Evolutionary conservation across 2,888 invertebrate genomes (phyloP), one percentile per base, ranked within the genome.

Genomic region (Sipunculus nudus): DNA sequence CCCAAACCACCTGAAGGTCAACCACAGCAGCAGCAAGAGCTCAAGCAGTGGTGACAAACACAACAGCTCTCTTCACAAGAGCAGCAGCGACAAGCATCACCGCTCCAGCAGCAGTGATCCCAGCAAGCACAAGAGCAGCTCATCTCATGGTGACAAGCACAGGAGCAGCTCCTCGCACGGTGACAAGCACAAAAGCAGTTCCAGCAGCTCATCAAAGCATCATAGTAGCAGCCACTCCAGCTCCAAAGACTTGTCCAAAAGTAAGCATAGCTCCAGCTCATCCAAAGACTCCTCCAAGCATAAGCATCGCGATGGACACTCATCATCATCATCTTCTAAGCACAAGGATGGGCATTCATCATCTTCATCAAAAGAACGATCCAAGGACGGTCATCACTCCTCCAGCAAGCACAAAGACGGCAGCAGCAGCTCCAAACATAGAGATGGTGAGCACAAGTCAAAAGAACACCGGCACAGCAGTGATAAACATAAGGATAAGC

Each of bases 351-450:
- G 43, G 26, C 55, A 50, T 6, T 53, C 59, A 38, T 59, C 47
- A 19, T 59, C 65, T 3, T 61, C 66, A 2, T 67, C 67, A 10
- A 52, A 52, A 40, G 54, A 55, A 23, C 63, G 62, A 41, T 41
- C 59, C 45, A 67, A 49, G 35, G 39, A 40, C 5, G 35, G 52
- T 3, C 53, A 45, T 29, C 50, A 32, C 21, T 53, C 60, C 1
- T 53, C 59, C 2, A 47, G 43, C 38, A 54, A n/a, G 31, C 54
- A 59, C 43, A 64, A 56, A 38, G 58, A 64, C 13, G 57, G 25
- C 47, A 28, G 29, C 25, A 25, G 29, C 26, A 47, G 29, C 47
- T 23, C 25, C 6, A 25, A 46, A 6, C 46, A 46, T 25, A 21
- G 25, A 23, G n/a, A 21, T n/a, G 26, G 46, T 6, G 28, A 10